phyloP scores from a whole-genome alignment of 2,797 vertebrate genomes.

The Clarias pachynema region DNA sequence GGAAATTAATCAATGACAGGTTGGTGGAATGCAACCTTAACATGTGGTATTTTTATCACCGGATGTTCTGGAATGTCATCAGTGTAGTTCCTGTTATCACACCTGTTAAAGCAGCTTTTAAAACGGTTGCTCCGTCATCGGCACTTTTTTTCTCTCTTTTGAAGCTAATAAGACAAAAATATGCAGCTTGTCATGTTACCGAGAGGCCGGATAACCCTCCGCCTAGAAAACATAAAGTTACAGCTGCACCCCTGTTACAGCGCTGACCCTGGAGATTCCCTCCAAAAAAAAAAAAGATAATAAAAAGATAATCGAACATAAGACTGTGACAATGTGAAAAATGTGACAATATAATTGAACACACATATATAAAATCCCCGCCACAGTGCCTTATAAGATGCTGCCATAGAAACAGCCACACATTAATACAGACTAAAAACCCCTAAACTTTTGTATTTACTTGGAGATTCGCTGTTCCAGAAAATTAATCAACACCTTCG shows the following conservation, averaged over 20 bases:
- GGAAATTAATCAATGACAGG: neutral
- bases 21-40: neutral
- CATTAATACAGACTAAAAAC: neutral
- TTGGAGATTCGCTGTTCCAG: neutral
- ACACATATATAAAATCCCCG: neutral
- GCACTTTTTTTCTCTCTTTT: neutral
- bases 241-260: constrained; percentile 5
- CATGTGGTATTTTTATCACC: neutral
- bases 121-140: neutral
- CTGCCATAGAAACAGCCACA: neutral
- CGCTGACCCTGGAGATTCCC: neutral
- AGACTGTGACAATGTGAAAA: neutral
- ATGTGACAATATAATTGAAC: neutral
- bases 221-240: neutral
- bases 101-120: neutral
- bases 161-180: neutral
- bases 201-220: neutral
- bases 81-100: neutral
- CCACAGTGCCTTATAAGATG: neutral
- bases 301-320: too few relatives aligned
- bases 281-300: neutral
- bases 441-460: neutral
- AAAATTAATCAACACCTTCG: neutral
- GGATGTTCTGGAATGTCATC: neutral
- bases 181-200: neutral